Conservation (phyloP, 2,797 vertebrate genomes). For the Falco concolor region DNA sequence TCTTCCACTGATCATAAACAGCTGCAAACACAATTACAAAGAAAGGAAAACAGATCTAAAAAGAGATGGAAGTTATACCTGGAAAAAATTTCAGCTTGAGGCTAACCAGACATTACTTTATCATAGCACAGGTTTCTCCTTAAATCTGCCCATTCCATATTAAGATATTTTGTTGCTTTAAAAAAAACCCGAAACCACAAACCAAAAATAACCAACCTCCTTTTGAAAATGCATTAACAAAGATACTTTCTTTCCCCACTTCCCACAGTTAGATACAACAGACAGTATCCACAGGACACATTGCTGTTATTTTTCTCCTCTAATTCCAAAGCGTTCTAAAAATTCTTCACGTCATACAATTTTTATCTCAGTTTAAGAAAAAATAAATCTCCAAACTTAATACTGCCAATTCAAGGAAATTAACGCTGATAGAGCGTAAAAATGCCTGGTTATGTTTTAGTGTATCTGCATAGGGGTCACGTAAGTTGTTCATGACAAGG, state of each 20-base stretch:
- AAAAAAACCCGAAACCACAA: no score
- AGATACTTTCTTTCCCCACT: neutral
- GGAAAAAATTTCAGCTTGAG: neutral
- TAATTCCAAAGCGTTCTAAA: neutral
- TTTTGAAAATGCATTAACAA: neutral
- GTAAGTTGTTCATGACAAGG: fast-evolving
- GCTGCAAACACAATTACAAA: neutral
- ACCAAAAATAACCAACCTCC: neutral
- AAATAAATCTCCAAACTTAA: neutral
- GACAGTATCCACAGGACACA: neutral
- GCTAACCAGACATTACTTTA: neutral
- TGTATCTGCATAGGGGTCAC: neutral
- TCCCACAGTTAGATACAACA: neutral
- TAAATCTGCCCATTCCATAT: neutral
- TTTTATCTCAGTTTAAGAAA: neutral
- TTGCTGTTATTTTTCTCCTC: neutral
- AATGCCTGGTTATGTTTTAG: neutral
- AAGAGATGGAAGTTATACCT: neutral
- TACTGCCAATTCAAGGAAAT: neutral
- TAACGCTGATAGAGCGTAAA: neutral
- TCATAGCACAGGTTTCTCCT: neutral
- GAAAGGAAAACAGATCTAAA: neutral
- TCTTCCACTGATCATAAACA: neutral
- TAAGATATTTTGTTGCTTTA: neutral
- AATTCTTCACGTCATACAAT: fast-evolving